Conservation (phyloP, 2,113 vertebrate species). For the Chaenogobius annularis region DNA sequence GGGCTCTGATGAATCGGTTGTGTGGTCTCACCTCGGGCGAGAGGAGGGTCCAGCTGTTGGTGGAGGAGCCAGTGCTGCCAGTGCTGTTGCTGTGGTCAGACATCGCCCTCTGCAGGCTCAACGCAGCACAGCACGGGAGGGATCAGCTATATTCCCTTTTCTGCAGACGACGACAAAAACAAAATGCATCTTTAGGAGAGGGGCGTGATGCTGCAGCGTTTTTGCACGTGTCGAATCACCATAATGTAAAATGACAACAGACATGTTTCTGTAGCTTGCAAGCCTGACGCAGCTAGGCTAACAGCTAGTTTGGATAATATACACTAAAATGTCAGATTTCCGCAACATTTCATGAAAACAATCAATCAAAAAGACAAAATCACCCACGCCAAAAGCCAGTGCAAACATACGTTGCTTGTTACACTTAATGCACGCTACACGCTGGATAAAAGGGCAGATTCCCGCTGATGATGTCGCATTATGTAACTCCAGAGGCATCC, state of each 20-base stretch:
- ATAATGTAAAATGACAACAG: neutral
- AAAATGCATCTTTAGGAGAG: slow-evolving; percentile 15
- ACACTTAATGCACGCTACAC: slow-evolving; percentile 1
- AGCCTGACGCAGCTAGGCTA: neutral
- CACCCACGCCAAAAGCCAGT: neutral
- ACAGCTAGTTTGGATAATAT: neutral
- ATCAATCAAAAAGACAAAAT: no score
- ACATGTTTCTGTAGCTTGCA: neutral
- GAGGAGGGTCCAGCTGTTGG: slow-evolving; percentile 80
- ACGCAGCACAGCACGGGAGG: slow-evolving; percentile 55
- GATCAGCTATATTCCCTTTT: slow-evolving; percentile 26
- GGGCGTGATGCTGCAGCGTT: neutral
- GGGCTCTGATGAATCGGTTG: neutral
- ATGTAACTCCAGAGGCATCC: slow-evolving; percentile 59
- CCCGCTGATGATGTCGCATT: slow-evolving; percentile 43
- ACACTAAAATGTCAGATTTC: neutral
- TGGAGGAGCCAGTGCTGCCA: slow-evolving; percentile 75
- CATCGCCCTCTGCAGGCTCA: slow-evolving; percentile 72
- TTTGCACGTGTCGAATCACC: neutral
- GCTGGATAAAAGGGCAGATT: slow-evolving; percentile 34
- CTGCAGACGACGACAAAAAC: slow-evolving; percentile 56
- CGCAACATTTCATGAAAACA: neutral
- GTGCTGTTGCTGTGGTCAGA: slow-evolving; percentile 77
- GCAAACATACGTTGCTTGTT: neutral
- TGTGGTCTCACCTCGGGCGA: slow-evolving; percentile 71